phyloP scores from a whole-genome alignment of 2,888 invertebrate species.

The Pseudococcus jackbeardsleyi region DNA sequence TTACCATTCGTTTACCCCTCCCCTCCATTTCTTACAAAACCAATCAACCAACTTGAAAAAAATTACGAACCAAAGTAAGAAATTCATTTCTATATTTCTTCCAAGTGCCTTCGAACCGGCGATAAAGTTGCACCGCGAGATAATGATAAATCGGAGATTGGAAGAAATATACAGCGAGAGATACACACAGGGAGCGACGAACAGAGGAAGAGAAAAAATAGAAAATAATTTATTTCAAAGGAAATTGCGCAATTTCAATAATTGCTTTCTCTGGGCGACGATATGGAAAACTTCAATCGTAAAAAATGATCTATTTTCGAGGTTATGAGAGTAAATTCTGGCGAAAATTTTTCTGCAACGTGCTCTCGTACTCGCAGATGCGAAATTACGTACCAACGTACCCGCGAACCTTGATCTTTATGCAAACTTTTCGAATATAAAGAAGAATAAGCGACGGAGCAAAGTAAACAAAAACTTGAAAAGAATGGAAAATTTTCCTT shows the following conservation, averaged over 20 bases:
- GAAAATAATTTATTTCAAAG: slow-evolving; percentile 26
- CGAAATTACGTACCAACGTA: not conserved
- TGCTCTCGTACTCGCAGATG: not conserved
- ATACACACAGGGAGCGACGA: not conserved
- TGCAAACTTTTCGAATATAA: slow-evolving; percentile 25
- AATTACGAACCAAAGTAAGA: not conserved
- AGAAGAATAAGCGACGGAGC: not conserved
- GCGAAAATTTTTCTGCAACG: not conserved
- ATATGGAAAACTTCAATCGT: not conserved
- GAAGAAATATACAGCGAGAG: not conserved
- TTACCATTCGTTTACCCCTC: no score
- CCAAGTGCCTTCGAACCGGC: not conserved
- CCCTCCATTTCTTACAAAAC: no score
- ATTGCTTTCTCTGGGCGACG: slow-evolving; percentile 3
- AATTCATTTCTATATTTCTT: not conserved
- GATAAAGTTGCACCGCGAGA: not conserved
- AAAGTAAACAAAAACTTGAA: not conserved
- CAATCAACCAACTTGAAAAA: not conserved
- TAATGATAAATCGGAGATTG: not conserved
- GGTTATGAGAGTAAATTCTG: not conserved
- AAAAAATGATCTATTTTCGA: slow-evolving; percentile 2
- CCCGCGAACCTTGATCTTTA: slow-evolving; percentile 13
- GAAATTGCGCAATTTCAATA: slow-evolving; percentile 41
- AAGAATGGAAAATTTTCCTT: no score
- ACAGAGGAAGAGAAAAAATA: not conserved